Base-by-base conservation (phyloP, 2,113 vertebrate species). In the Cynoglossus semilaevis region DNA sequence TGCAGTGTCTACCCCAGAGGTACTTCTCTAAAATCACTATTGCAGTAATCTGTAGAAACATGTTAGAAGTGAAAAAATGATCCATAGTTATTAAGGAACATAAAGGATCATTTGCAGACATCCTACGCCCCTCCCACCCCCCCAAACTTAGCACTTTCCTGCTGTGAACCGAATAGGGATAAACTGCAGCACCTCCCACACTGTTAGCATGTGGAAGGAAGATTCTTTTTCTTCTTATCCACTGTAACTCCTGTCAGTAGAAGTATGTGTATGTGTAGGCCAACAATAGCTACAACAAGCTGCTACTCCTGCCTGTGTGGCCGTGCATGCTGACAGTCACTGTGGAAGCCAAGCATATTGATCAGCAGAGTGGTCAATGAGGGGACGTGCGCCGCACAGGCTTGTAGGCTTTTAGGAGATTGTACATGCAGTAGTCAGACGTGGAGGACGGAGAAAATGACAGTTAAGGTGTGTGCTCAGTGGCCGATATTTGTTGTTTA, bases 281-380 rank as follows among this genome's bases (percentile, higher is more conserved):
- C n/a, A 4, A 59, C 19, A 41, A 70, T 49, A n/a, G n/a, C 46
- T 51, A 67, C 54, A n/a, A n/a, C n/a, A n/a, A 71, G 36, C 46
- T 37, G 51, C 41, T 54, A 16, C 7, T 60, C n/a, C n/a, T n/a
- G n/a, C n/a, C 55, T 50, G 56, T 37, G 43, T 58, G 37, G 48
- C 11, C 68, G 49, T 42, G 14, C 47, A 57, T 42, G 57, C 77
- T 54, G 56, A 45, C 56, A 66, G 74, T 60, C 63, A 58, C 34
- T 7, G 40, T 13, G 19, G 38, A 15, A 17, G n/a, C n/a, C n/a
- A 53, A 34, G 48, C 22, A 14, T 48, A 78, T 65, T 16, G 51
- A 75, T 70, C 64, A 47, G n/a, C 64, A 47, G n/a, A n/a, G 51
- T 40, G 37, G 36, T 58, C 59, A 10, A 42, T 67, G 40, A 47